Conservation (phyloP, 1,140 invertebrate genomes). For the Bradysia coprophila region DNA sequence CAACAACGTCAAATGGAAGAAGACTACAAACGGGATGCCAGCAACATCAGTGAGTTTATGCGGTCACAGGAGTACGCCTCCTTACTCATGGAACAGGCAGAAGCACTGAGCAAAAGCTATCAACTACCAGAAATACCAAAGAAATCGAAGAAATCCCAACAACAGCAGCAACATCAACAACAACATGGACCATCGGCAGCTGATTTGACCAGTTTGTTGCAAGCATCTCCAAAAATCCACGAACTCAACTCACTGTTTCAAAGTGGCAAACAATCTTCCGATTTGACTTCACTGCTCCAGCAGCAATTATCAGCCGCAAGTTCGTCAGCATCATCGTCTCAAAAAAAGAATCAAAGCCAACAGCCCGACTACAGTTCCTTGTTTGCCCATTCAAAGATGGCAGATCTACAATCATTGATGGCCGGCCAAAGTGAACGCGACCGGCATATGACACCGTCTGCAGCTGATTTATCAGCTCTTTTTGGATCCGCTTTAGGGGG, state of each 20-base stretch:
- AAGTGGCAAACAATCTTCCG: constrained; percentile 10
- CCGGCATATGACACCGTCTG: neutral
- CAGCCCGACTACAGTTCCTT: neutral
- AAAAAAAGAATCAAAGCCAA: neutral
- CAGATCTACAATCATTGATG: neutral
- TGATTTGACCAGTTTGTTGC: neutral
- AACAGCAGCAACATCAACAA: constrained; percentile 4
- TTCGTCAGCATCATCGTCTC: neutral
- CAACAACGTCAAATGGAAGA: neutral
- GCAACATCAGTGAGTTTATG: constrained; percentile 22
- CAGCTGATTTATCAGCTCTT: neutral
- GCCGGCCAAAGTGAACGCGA: neutral
- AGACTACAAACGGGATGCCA: constrained; percentile 15
- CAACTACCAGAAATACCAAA: neutral
- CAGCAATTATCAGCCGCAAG: neutral
- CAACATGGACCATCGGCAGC: constrained; percentile 2
- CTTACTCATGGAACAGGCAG: constrained; percentile 18
- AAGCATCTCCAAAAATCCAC: neutral
- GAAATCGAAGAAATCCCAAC: neutral
- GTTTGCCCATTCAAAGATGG: constrained; percentile 1
- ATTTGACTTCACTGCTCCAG: constrained; percentile 15
- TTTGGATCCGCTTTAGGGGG: neutral
- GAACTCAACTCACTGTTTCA: neutral
- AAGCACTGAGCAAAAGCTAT: constrained; percentile 18
- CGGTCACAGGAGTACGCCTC: constrained; percentile 21